These are phyloP conservation scores for Arctia plantaginis DNA, from an alignment of 2,888 invertebrate species.

Conservation along the genomic window DNA sequence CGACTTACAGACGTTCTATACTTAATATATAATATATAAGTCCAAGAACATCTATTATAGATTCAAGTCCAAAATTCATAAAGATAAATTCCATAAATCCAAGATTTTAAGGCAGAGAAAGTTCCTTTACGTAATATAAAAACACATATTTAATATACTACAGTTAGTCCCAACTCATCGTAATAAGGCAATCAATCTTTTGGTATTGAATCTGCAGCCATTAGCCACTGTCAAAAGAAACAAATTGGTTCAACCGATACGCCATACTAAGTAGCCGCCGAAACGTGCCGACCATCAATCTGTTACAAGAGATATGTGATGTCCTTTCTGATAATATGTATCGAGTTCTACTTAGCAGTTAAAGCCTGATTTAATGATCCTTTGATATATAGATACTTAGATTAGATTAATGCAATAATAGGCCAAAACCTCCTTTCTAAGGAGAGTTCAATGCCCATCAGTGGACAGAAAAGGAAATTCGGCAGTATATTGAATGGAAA, in stretches of 20 bases:
- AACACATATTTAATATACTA: not conserved
- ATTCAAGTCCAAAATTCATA: too few relatives aligned
- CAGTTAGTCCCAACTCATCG: not conserved
- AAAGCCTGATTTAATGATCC: not conserved
- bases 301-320: constrained; percentile 19
- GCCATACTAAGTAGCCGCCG: constrained; percentile 17
- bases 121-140: not conserved
- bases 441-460: too few relatives aligned
- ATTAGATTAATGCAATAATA: too few relatives aligned
- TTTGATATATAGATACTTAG: not conserved
- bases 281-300: constrained; percentile 23
- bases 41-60: too few relatives aligned
- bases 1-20: too few relatives aligned
- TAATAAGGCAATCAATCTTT: constrained; percentile 39
- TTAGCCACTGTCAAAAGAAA: constrained; percentile 43
- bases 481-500: too few relatives aligned
- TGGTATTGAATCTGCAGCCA: constrained; percentile 32
- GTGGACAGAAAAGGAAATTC: too few relatives aligned
- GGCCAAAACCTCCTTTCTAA: too few relatives aligned
- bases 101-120: too few relatives aligned
- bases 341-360: constrained; percentile 10
- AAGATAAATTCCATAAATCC: too few relatives aligned
- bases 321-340: constrained; percentile 14
- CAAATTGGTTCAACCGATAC: constrained; percentile 52
- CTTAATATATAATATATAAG: too few relatives aligned